phyloP scores from a whole-genome alignment of 35 echinoderm and acorn worm species.

The Patiria miniata region DNA sequence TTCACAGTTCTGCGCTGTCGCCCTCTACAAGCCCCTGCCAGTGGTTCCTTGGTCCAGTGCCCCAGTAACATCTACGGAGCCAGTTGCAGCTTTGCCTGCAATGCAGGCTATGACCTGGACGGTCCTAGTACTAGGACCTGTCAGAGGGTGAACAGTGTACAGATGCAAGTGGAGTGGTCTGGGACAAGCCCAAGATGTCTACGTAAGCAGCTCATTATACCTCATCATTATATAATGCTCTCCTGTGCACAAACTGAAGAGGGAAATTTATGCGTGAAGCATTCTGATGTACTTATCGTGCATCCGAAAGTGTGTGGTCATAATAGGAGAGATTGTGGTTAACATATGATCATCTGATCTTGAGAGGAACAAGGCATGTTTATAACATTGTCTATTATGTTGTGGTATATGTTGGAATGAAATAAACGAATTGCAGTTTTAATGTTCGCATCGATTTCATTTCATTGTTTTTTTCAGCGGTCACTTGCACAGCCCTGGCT shows the following conservation, averaged over 20 bases:
- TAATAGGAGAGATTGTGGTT: no score
- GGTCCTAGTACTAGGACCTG: slow-evolving; percentile 28
- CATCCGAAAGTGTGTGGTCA: no score
- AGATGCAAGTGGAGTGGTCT: neutral
- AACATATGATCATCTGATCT: neutral
- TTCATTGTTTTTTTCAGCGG: slow-evolving; percentile 21
- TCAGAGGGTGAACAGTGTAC: neutral
- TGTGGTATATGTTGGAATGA: no score
- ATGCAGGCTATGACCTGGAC: slow-evolving; percentile 28
- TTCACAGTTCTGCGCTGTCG: slow-evolving; percentile 44
- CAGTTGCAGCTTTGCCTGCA: slow-evolving; percentile 49
- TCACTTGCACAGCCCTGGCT: slow-evolving; percentile 42
- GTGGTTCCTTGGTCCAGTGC: slow-evolving; percentile 45
- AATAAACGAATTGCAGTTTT: no score
- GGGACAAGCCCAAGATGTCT: neutral
- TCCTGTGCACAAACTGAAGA: neutral
- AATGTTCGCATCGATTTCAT: no score
- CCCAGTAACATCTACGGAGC: slow-evolving; percentile 46
- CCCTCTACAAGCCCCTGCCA: slow-evolving; percentile 37
- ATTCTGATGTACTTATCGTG: no score
- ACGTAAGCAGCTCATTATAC: neutral
- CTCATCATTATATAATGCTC: neutral
- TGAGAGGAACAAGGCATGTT: neutral
- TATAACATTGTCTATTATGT: neutral
- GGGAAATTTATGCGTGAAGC: no score